A percentile compares a stretch with the other conserved stretches of the same genome.
These are phyloP conservation scores for Dicycla oo DNA, from an alignment of 2,888 invertebrate species.

Conservation along the genomic window DNA sequence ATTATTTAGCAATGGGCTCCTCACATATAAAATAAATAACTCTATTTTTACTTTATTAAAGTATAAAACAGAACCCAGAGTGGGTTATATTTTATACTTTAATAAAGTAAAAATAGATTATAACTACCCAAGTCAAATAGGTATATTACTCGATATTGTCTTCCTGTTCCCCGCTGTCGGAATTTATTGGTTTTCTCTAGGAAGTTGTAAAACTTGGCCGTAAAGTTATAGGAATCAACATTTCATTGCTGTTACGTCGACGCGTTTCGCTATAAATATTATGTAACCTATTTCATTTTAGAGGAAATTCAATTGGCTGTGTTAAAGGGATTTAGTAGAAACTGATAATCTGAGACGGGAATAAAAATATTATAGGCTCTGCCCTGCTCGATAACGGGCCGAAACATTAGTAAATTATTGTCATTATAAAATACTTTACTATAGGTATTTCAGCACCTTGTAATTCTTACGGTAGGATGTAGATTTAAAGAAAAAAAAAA, in stretches of 20 bases:
- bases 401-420: no score
- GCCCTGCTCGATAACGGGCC: neutral
- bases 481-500: no score
- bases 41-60: no score
- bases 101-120: no score
- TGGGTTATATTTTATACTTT: no score
- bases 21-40: no score
- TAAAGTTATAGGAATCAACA: constrained; percentile 70
- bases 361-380: neutral
- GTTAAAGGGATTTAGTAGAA: constrained; percentile 8
- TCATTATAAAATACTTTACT: no score
- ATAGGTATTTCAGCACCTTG: no score
- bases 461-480: no score
- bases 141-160: constrained; percentile 49
- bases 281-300: constrained; percentile 42
- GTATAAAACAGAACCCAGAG: no score
- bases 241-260: constrained; percentile 62
- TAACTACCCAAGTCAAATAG: constrained; percentile 34
- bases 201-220: constrained; percentile 68
- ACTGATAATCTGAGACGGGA: neutral
- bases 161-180: constrained; percentile 38
- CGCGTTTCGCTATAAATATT: constrained; percentile 47
- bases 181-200: constrained; percentile 63
- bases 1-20: no score
- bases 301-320: neutral